Base-by-base conservation (phyloP, 64 coral and sea anemone species). In the Exaiptasia diaphana region DNA sequence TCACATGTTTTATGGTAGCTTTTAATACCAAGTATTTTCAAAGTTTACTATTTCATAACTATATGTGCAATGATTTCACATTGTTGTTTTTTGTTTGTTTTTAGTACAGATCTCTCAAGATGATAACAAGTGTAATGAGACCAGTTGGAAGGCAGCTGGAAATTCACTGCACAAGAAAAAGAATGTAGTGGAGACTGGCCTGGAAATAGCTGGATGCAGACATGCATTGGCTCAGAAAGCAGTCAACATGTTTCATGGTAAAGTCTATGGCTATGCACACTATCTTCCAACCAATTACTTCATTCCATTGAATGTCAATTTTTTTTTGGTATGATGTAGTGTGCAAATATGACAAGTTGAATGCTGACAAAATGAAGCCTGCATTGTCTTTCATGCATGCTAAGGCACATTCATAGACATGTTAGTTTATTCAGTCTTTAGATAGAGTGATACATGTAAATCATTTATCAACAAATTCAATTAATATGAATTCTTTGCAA, bases 291-390 rank as follows among this genome's bases (percentile, higher is more conserved):
- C 62, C 1, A 73, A 72, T 6, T 50, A 58, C 28, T 73, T 32
- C 27, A 59, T 72, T 22, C 67, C 76, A 31, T 74, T 73, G 9
- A 74, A 74, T 21, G 68, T 75, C 4, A 3, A 52, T n/a, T 22
- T 89, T 74, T 37, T 80, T 89, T 36, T 89, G 86, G 86, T 89
- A 89, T 36, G 65, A 89, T 73, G 86, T 89, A 2, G 53, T 89
- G 0, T 89, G 86, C 28, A 80, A 81, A 50, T 89, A 88, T 71
- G 50, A 80, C 13, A 23, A 21, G 7, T 33, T 18, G 38, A 62
- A 20, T 60, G 33, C 75, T 31, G 27, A 56, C 7, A 71, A 50
- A 48, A 88, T 88, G 86, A 88, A 81, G 26, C 65, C 86, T 44
- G 86, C 86, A 63, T 60, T 81, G 53, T 88, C 86, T 18, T 50